A percentile compares a stretch with the other conserved stretches of the same genome.
Evolutionary conservation across 1,140 invertebrate genomes (phyloP).

Genomic region (Ganaspis sp.): DNA sequence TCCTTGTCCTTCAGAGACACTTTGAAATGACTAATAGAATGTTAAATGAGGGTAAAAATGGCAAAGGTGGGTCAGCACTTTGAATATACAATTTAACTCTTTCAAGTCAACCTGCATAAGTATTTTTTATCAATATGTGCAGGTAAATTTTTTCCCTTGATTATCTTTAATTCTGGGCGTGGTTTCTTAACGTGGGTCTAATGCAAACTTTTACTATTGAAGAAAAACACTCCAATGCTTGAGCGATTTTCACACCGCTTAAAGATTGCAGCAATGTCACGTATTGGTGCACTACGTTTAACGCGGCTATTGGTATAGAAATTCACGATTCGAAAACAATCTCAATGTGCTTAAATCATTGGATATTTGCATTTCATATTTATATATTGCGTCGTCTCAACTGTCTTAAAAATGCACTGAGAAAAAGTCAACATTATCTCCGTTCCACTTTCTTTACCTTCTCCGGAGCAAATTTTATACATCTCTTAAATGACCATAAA

Average conservation of each 20-base stretch:
- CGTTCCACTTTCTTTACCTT: constrained; percentile 12
- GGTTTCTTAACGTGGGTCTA: neutral
- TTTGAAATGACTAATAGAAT: neutral
- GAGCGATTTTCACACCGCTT: neutral
- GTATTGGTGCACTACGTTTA: neutral
- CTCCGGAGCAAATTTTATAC: neutral
- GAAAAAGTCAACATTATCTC: neutral
- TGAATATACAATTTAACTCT: neutral
- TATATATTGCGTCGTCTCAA: neutral
- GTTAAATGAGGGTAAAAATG: neutral
- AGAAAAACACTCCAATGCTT: neutral
- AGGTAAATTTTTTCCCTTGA: neutral
- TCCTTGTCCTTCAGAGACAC: neutral
- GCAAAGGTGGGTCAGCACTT: neutral
- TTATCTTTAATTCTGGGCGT: neutral
- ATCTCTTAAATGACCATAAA: neutral
- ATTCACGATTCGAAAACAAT: neutral
- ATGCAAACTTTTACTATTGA: neutral
- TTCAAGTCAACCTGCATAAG: neutral
- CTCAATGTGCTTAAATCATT: neutral
- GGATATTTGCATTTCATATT: neutral
- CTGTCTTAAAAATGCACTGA: neutral
- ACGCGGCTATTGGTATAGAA: too few species aligned
- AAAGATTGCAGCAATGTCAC: neutral
- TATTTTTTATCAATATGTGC: neutral